Evolutionary conservation across 1,140 invertebrate species (phyloP), one percentile per base, ranked within the genome.

Genomic region (Heliconius eleuchia): DNA sequence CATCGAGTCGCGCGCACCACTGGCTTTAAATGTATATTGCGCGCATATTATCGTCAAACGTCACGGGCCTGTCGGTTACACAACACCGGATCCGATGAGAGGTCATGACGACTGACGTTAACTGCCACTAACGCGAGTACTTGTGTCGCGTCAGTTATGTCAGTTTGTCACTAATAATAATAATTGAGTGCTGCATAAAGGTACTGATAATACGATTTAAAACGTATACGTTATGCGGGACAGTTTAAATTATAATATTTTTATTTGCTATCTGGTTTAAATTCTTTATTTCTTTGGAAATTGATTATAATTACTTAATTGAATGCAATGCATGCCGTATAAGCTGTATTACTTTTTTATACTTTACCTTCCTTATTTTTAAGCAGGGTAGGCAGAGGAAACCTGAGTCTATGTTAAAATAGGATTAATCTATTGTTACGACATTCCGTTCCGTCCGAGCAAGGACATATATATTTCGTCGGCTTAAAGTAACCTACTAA

Each of bases 21-120:
- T 88, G 88, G 76, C 83, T 88, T 89, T 86, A 88, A 89, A 88
- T 86, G 86, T 82, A 82, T 89, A 87, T 82, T 86, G 85, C 81
- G 83, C 83, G 82, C 80, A 85, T 82, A 86, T 88, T 86, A 89
- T 85, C 85, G 83, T 80, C 82, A 85, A 83, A 83, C 83, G 83
- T 87, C 86, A 88, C 71, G 55, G 77, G 82, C 71, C 82, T 86
- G 84, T 85, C 84, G 77, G 50, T 77, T 71, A 79, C 82, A 66
- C 60, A 66, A 87, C 76, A 76, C 71, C 71, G 73, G 57, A 80
- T 71, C 71, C 73, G 66, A 76, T 81, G 79, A 76, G 81, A 82
- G 79, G 79, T 82, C 57, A 80, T 66, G 52, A 27, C 73, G 39
- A 73, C 76, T 81, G 81, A 80, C 82, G 73, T 77, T 75, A 74